Evolutionary conservation across 2,113 vertebrate genomes (phyloP).

Genomic region (Balaenoptera acutorostrata): DNA sequence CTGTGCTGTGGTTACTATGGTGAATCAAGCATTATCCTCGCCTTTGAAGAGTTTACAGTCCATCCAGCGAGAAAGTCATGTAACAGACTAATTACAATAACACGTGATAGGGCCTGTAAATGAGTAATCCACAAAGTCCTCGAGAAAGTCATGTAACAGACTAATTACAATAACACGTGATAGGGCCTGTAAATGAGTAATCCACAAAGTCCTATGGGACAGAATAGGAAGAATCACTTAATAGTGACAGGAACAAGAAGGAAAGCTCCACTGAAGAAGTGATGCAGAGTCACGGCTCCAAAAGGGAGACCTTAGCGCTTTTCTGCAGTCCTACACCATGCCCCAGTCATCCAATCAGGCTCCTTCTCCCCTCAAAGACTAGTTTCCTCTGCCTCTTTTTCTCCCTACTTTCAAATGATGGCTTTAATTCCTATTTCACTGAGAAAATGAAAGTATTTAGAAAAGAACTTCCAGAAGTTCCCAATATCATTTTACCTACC

Average conservation of each 20-base stretch:
- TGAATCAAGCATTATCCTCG: not conserved
- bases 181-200: not conserved
- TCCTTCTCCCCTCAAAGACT: not conserved
- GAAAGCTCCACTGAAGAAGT: not conserved
- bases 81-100: not conserved
- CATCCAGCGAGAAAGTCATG: not conserved
- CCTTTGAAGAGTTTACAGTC: not conserved
- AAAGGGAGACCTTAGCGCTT: not conserved
- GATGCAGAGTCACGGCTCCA: not conserved
- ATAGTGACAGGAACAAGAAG: not conserved
- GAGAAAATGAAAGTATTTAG: not conserved
- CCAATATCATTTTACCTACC: not conserved
- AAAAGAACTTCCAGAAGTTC: not conserved
- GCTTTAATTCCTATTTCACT: not conserved
- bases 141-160: not conserved
- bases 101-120: rapidly evolving
- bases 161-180: not conserved
- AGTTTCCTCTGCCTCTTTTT: not conserved
- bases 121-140: not conserved
- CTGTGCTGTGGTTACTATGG: not conserved
- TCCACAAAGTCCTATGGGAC: not conserved
- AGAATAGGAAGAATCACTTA: not conserved
- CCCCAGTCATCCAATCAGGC: not conserved
- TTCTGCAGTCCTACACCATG: not conserved
- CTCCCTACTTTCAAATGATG: not conserved